phyloP scores from a whole-genome alignment of 2,888 invertebrate genomes.

The Litoditis marina region DNA sequence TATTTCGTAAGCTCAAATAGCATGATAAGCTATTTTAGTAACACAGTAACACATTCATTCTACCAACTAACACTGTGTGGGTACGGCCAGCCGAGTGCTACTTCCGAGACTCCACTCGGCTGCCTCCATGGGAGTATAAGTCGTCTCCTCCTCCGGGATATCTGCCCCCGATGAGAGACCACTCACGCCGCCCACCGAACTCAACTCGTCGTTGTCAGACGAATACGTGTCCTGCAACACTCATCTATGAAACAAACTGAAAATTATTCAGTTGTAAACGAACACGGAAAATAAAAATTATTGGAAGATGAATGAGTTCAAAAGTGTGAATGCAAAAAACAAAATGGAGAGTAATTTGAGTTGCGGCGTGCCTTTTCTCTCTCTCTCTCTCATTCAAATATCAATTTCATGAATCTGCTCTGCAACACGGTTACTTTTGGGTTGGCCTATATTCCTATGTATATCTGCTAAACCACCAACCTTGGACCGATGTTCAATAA shows the following conservation, averaged over 20 bases:
- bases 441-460: too few relatives aligned
- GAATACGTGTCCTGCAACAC: too few relatives aligned
- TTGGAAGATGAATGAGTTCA: too few relatives aligned
- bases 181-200: slow-evolving; percentile 9
- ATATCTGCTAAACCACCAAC: background rate
- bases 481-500: background rate
- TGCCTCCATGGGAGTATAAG: slow-evolving; percentile 18
- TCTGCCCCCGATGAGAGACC: slow-evolving; percentile 1
- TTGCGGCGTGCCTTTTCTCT: background rate
- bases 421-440: too few relatives aligned
- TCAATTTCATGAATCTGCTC: too few relatives aligned
- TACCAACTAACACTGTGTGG: slow-evolving; percentile 19
- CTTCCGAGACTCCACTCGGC: slow-evolving; percentile 17
- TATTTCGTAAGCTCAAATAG: too few relatives aligned
- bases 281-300: too few relatives aligned
- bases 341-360: too few relatives aligned
- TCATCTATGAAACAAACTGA: too few relatives aligned
- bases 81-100: slow-evolving; percentile 19
- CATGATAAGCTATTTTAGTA: too few relatives aligned
- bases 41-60: background rate
- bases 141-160: background rate
- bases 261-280: too few relatives aligned
- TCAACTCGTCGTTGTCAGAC: slow-evolving; percentile 14
- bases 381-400: background rate
- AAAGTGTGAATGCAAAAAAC: too few relatives aligned